Conservation (phyloP, 2,113 vertebrate species). For the Semicossyphus pulcher region DNA sequence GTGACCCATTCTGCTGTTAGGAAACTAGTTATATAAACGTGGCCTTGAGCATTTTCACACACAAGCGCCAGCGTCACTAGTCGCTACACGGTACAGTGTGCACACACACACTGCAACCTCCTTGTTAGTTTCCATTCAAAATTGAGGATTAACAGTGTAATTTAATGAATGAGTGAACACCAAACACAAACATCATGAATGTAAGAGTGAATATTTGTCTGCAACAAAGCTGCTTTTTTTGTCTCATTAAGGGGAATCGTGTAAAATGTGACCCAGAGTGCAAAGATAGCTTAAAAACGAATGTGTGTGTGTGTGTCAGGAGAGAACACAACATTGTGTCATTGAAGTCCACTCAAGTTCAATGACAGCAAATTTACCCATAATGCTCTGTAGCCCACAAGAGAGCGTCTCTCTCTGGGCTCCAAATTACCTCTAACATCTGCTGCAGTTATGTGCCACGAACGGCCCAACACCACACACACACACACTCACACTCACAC, state of each 20-base stretch:
- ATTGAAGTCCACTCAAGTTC: constrained; percentile 71
- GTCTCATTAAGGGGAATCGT: constrained; percentile 8
- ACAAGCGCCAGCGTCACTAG: constrained; percentile 20
- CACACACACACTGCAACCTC: background rate
- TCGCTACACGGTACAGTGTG: background rate
- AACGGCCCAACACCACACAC: constrained; percentile 43
- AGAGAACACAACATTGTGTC: constrained; percentile 55
- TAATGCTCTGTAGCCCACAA: constrained; percentile 76
- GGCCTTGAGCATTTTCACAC: constrained; percentile 36
- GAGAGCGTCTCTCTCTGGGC: constrained; percentile 69
- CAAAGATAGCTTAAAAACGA: constrained; percentile 8
- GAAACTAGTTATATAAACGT: constrained; percentile 66
- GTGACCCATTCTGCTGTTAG: constrained; percentile 51
- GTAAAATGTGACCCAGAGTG: constrained; percentile 14
- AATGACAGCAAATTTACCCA: constrained; percentile 69
- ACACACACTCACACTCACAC: constrained; percentile 9
- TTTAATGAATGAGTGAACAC: too few species aligned
- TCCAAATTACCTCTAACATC: constrained; percentile 79
- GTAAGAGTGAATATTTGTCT: background rate
- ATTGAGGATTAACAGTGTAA: background rate
- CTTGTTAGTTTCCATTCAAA: constrained; percentile 33
- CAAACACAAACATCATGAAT: too few species aligned
- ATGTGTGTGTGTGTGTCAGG: constrained; percentile 8
- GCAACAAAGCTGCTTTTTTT: constrained; percentile 6
- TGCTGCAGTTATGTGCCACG: constrained; percentile 70